phyloP scores from a whole-genome alignment of 2,797 vertebrate genomes.

The Leptodactylus fallax region DNA sequence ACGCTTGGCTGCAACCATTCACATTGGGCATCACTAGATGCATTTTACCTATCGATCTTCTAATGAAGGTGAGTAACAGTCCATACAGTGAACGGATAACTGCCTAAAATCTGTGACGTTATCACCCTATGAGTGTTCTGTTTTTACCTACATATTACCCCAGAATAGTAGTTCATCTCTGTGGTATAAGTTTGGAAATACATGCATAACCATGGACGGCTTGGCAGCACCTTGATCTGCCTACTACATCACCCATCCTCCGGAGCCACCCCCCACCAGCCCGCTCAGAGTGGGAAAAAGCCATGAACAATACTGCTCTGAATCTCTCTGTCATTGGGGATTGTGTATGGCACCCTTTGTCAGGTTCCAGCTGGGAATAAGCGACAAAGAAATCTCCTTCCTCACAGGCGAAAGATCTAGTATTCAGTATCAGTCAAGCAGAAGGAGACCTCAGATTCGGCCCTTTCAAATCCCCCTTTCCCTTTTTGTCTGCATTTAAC shows the following conservation, averaged over 20 bases:
- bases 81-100: no score
- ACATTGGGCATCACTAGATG: no score
- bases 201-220: slow-evolving; percentile 20
- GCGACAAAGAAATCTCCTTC: slow-evolving; percentile 76
- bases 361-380: slow-evolving; percentile 83
- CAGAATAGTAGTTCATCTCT: slow-evolving; percentile 9
- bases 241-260: slow-evolving; percentile 43
- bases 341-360: slow-evolving; percentile 80
- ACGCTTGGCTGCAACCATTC: no score
- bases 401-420: slow-evolving; percentile 44
- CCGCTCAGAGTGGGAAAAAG: slow-evolving; percentile 86
- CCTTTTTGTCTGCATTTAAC: slow-evolving; percentile 58
- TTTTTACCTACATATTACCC: background rate
- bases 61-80: no score
- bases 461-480: slow-evolving; percentile 53
- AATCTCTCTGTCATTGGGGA: slow-evolving; percentile 78
- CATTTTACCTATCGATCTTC: no score
- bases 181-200: slow-evolving; percentile 11
- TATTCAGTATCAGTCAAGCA: slow-evolving; percentile 83
- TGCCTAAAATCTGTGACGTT: no score
- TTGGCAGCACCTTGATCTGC: slow-evolving; percentile 53
- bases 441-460: slow-evolving; percentile 78
- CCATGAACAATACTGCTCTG: slow-evolving; percentile 82
- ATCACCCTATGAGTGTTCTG: no score
- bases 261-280: slow-evolving; percentile 48